Evolutionary conservation across 2,888 invertebrate genomes (phyloP), one percentile per base, ranked within the genome.

Genomic region (Orthosia gracilis): DNA sequence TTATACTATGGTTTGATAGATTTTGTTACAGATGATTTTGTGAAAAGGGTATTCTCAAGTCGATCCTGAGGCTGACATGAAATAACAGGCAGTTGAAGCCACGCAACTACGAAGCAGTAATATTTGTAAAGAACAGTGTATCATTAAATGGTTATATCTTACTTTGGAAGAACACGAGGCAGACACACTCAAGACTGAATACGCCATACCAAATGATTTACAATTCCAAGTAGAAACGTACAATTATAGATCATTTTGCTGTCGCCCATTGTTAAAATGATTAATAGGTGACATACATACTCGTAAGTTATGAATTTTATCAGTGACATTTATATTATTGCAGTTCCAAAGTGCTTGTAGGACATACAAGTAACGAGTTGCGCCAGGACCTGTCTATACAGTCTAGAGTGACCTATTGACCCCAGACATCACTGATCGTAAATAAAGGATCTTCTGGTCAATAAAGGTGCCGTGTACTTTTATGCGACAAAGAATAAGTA

Each of bases 261-360:
- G 49, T 61, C 9, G 15, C 21, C 4, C 7, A 18, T 45, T 50
- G 52, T 78, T 45, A 21, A 63, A 59, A 21, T 78, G 55, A 76
- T 62, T 47, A 63, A 76, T 76, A 63, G 62, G 50, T n/a, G 40
- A 9, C 40, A 40, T 40, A 40, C 40, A 40, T 40, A 40, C 40
- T 40, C 40, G 40, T 55, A 50, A 66, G 15, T 52, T 62, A 71
- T 64, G 63, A 26, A 50, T 26, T 40, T 79, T 78, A 78, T 78
- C 78, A 58, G 62, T 40, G 69, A 62, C 62, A 54, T 79, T 40
- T 40, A 40, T 40, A 40, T 40, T 40, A 78, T 62, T 67, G 62
- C 47, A 54, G 47, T 54, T 67, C 4, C 63, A 73, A 79, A 73
- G 79, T 73, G 49, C 66, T 21, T 49, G 54, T 62, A 66, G 52